These are phyloP conservation scores for Poecilia picta DNA, from an alignment of 2,797 vertebrate species.

Conservation along the genomic window DNA sequence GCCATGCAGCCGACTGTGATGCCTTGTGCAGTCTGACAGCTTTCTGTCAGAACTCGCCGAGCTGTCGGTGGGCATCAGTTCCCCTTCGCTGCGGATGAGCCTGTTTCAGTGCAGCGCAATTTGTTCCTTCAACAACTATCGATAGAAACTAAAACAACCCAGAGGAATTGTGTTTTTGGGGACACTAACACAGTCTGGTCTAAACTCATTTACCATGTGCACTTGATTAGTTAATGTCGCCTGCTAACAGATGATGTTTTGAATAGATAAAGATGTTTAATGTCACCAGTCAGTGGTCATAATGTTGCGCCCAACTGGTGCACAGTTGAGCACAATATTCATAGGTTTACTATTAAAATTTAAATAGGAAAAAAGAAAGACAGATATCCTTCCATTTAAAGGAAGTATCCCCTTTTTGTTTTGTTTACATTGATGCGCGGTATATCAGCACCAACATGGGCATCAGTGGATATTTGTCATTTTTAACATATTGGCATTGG, in stretches of 20 bases:
- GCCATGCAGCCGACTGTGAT: not conserved
- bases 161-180: not conserved
- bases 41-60: not conserved
- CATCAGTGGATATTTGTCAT: too few species aligned
- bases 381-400: not conserved
- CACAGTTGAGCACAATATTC: not conserved
- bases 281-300: too few species aligned
- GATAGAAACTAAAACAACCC: not conserved
- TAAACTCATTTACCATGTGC: not conserved
- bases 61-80: not conserved
- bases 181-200: not conserved
- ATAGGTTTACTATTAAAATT: not conserved
- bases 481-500: too few species aligned
- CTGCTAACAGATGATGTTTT: not conserved
- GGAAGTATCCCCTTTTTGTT: not conserved
- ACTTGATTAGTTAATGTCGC: not conserved
- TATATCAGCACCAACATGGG: too few species aligned
- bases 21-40: not conserved
- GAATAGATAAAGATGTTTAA: not conserved
- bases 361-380: not conserved
- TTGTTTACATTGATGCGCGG: not conserved
- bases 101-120: not conserved
- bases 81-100: not conserved
- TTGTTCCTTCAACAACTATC: not conserved
- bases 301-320: too few species aligned